These are phyloP conservation scores for Eriosoma lanigerum DNA, from an alignment of 1,140 invertebrate genomes.

Conservation along the genomic window DNA sequence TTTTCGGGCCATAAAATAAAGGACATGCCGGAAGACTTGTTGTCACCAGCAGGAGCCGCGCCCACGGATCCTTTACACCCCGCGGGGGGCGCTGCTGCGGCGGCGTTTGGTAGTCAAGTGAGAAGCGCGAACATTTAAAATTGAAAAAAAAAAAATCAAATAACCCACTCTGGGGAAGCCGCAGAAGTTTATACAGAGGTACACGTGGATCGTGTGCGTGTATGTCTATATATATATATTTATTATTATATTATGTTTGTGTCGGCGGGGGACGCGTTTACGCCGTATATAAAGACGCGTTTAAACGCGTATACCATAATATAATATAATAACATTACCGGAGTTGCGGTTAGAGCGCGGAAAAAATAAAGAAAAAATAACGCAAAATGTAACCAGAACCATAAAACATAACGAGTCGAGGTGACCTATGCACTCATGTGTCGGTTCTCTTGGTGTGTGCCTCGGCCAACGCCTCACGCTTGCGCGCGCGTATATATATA, in stretches of 20 bases:
- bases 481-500: not conserved
- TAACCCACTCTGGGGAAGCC: not conserved
- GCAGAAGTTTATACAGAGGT: not conserved
- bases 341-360: constrained; percentile 17
- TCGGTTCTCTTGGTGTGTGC: constrained; percentile 21
- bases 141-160: constrained; percentile 20
- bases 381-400: constrained; percentile 50
- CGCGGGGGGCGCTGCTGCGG: constrained; percentile 20
- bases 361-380: constrained; percentile 39
- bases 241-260: no score
- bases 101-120: constrained; percentile 32
- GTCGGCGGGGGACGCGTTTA: not conserved
- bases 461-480: constrained; percentile 33
- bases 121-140: constrained; percentile 44
- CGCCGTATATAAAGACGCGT: not conserved
- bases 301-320: not conserved
- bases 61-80: constrained; percentile 31
- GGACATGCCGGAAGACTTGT: constrained; percentile 42
- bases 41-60: constrained; percentile 39
- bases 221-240: not conserved
- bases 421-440: constrained; percentile 46
- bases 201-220: not conserved
- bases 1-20: constrained; percentile 31
- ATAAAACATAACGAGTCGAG: constrained; percentile 51
- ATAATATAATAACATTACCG: constrained; percentile 7